phyloP scores from a whole-genome alignment of 2,113 vertebrate genomes.

The Mixornis gularis region DNA sequence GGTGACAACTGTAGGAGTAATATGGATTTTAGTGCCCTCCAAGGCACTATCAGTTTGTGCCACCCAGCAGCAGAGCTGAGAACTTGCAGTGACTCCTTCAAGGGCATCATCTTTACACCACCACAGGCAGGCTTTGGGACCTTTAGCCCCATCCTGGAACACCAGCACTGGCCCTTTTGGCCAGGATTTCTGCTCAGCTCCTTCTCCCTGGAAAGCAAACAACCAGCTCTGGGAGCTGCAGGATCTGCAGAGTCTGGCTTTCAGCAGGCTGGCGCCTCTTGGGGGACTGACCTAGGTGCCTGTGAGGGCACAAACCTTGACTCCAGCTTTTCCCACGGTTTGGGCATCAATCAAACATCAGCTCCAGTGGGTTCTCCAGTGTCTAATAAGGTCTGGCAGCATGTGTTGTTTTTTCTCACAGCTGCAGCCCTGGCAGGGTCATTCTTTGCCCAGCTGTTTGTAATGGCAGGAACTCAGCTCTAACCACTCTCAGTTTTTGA shows the following conservation, averaged over 20 bases:
- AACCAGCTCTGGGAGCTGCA: not conserved
- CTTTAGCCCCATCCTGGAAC: not conserved
- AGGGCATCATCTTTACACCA: not conserved
- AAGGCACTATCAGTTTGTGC: not conserved
- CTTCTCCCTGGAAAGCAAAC: not conserved
- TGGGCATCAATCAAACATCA: slow-evolving; percentile 2
- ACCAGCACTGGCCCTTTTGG: not conserved
- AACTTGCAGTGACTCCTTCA: not conserved
- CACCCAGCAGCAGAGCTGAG: not conserved
- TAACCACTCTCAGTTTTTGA: not conserved
- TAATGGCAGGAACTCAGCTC: not conserved
- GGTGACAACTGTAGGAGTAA: rapidly evolving
- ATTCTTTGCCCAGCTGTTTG: not conserved
- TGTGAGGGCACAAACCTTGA: not conserved
- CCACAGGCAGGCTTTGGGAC: not conserved
- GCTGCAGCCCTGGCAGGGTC: not conserved
- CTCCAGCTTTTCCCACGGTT: slow-evolving; percentile 38
- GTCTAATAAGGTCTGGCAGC: slow-evolving; percentile 8
- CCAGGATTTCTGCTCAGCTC: not conserved
- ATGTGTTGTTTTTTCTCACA: not conserved
- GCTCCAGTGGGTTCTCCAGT: not conserved
- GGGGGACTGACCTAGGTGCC: not conserved
- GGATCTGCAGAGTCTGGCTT: not conserved
- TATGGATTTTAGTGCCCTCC: not conserved
- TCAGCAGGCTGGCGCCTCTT: not conserved